These are phyloP conservation scores for Ceyx cyanopectus DNA, from an alignment of 2,113 vertebrate species.

Conservation along the genomic window DNA sequence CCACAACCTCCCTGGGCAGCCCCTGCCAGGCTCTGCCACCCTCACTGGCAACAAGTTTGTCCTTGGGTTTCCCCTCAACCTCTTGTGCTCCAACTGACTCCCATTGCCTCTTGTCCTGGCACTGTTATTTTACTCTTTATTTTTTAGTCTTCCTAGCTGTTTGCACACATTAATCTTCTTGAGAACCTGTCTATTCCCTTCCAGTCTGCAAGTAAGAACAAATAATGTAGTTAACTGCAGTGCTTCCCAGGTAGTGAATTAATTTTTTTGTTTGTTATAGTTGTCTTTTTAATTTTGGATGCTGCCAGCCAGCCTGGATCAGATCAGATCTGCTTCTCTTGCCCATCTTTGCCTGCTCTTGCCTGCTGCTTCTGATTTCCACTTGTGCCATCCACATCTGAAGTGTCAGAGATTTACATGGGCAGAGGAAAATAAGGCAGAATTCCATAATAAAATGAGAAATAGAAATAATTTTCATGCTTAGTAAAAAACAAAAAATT, in stretches of 20 bases:
- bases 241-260: background rate
- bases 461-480: background rate
- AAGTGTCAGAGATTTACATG: fast-evolving
- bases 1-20: too few relatives aligned
- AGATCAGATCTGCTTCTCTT: background rate
- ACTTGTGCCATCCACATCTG: fast-evolving
- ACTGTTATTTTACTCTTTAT: background rate
- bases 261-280: background rate
- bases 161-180: background rate
- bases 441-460: background rate
- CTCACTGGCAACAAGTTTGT: too few relatives aligned
- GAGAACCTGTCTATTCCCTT: background rate
- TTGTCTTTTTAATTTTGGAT: background rate
- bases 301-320: background rate
- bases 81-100: too few relatives aligned
- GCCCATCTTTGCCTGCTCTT: background rate
- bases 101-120: too few relatives aligned
- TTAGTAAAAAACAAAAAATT: background rate
- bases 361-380: background rate
- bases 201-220: background rate
- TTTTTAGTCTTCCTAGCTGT: background rate
- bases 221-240: background rate
- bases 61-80: too few relatives aligned
- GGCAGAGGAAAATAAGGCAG: background rate
- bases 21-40: too few relatives aligned